Percentiles rank a stretch among this genome's conserved stretches.
Conservation (phyloP, 2,888 invertebrate genomes). For the Melolontha melolontha region DNA sequence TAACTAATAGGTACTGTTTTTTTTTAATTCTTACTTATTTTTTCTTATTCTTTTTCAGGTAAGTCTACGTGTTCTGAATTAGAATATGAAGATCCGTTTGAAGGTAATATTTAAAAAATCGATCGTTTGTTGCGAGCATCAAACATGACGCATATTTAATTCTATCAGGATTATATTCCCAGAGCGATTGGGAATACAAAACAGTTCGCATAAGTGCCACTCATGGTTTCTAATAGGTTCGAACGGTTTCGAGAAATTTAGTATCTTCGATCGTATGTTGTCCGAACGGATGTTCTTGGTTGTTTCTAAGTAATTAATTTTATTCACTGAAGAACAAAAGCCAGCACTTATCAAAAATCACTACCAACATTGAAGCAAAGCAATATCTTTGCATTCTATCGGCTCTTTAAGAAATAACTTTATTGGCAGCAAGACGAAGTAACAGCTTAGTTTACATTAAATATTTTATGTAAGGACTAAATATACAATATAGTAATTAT, state of each 20-base stretch:
- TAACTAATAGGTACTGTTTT: too few species aligned
- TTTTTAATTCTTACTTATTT: not conserved
- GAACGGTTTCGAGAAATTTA: not conserved
- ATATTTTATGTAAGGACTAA: too few species aligned
- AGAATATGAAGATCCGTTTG: not conserved
- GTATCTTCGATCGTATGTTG: not conserved
- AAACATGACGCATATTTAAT: slow-evolving; percentile 25
- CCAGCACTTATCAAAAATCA: too few species aligned
- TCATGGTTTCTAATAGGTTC: slow-evolving; percentile 30
- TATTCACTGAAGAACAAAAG: too few species aligned
- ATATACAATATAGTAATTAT: too few species aligned
- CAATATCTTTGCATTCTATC: too few species aligned
- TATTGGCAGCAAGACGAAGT: too few species aligned
- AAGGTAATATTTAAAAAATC: slow-evolving; percentile 11
- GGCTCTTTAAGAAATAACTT: too few species aligned
- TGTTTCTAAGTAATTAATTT: too few species aligned
- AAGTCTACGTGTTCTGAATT: slow-evolving; percentile 20
- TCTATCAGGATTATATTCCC: slow-evolving; percentile 12
- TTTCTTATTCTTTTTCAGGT: slow-evolving; percentile 32
- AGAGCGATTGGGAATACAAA: slow-evolving; percentile 19
- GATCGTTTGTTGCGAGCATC: not conserved
- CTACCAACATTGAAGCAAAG: too few species aligned
- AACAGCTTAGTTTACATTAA: too few species aligned
- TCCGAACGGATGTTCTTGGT: too few species aligned
- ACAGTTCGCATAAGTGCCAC: slow-evolving; percentile 13